phyloP scores from a whole-genome alignment of 2,113 vertebrate genomes.

The Bucco capensis region DNA sequence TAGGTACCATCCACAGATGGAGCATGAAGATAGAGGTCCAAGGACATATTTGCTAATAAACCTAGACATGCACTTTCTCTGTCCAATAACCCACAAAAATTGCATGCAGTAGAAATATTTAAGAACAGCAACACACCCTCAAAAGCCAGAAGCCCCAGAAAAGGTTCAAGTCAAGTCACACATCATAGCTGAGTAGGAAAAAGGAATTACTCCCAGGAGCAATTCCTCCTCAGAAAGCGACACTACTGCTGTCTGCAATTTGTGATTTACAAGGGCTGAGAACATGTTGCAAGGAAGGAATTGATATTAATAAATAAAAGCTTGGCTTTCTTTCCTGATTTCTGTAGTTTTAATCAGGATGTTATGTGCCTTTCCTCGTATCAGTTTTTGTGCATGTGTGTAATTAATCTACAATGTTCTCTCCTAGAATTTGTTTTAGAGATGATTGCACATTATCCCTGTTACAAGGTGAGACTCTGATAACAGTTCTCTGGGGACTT shows the following conservation, averaged over 20 bases:
- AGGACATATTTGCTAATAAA: neutral
- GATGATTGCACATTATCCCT: neutral
- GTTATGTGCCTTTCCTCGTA: neutral
- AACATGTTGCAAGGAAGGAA: neutral
- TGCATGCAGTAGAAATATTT: neutral
- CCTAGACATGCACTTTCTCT: neutral
- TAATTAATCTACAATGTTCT: neutral
- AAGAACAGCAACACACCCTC: neutral
- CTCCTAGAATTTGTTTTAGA: neutral
- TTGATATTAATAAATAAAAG: neutral
- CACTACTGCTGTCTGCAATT: neutral
- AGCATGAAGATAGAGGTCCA: neutral
- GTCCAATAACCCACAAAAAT: neutral
- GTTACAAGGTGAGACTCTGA: neutral
- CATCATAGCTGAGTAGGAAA: neutral
- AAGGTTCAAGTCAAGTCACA: neutral
- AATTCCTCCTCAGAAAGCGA: neutral
- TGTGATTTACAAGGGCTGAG: slow-evolving; percentile 20
- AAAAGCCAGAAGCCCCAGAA: neutral
- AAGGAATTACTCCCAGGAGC: slow-evolving; percentile 1
- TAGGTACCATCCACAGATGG: neutral
- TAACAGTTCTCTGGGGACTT: neutral
- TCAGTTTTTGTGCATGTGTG: neutral
- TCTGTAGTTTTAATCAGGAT: neutral
- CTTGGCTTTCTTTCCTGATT: neutral